These are phyloP conservation scores for Phymanthus crucifer DNA, from an alignment of 92 coral and sea anemone species.

Conservation along the genomic window DNA sequence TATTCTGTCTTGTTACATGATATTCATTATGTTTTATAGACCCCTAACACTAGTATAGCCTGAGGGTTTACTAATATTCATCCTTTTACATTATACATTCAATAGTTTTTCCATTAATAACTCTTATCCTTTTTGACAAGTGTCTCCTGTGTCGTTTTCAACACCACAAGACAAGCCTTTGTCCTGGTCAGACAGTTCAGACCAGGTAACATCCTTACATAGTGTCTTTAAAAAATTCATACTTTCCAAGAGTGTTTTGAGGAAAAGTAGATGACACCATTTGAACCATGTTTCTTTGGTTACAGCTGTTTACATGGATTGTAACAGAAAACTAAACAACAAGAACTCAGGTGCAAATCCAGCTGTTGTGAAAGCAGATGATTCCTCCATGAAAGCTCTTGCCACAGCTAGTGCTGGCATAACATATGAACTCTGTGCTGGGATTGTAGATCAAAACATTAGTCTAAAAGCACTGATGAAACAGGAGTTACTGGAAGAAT, in stretches of 20 bases:
- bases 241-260: too few relatives aligned
- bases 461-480: constrained; percentile 69
- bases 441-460: constrained; percentile 86
- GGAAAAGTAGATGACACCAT: not conserved
- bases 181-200: constrained; percentile 92
- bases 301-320: constrained; percentile 88
- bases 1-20: too few relatives aligned
- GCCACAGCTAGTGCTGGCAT: constrained; percentile 75
- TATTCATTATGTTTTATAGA: too few relatives aligned
- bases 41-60: too few relatives aligned
- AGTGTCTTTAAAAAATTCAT: too few relatives aligned
- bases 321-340: constrained; percentile 68
- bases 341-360: constrained; percentile 35
- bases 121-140: constrained; percentile 25
- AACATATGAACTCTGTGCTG: constrained; percentile 97
- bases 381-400: constrained; percentile 54
- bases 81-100: too few relatives aligned
- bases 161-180: constrained; percentile 89
- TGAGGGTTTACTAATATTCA: too few relatives aligned
- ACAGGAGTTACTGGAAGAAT: constrained; percentile 93
- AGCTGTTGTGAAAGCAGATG: constrained; percentile 57
- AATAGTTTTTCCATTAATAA: not conserved
- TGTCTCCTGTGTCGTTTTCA: constrained; percentile 74
- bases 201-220: constrained; percentile 58
- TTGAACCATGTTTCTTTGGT: not conserved